phyloP scores from a whole-genome alignment of 2,797 vertebrate species.

The Characodon lateralis region DNA sequence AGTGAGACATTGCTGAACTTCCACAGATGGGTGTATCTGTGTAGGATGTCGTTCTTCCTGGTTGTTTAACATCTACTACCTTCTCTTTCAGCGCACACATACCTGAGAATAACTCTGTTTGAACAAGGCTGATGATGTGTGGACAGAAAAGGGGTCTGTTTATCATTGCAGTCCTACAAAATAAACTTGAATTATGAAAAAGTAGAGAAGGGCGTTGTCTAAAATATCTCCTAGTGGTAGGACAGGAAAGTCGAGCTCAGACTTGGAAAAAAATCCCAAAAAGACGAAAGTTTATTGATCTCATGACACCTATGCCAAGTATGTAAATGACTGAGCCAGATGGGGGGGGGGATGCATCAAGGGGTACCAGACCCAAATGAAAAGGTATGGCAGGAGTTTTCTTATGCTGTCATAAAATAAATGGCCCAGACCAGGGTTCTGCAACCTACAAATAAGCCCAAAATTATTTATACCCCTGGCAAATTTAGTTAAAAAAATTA shows the following conservation, averaged over 20 bases:
- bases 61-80: slow-evolving; percentile 12
- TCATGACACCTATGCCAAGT: not conserved
- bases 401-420: not conserved
- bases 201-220: not conserved
- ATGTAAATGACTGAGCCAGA: slow-evolving; percentile 1
- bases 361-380: not conserved
- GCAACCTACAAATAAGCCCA: not conserved
- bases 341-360: not conserved
- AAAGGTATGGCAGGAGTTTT: not conserved
- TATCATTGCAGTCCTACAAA: slow-evolving; percentile 5
- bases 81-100: slow-evolving; percentile 32
- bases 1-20: slow-evolving; percentile 12
- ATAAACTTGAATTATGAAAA: slow-evolving; percentile 1
- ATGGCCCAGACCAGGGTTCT: not conserved
- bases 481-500: not conserved
- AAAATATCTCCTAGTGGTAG: not conserved
- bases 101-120: slow-evolving; percentile 19
- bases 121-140: slow-evolving; percentile 6
- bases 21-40: slow-evolving; percentile 33
- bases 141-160: not conserved
- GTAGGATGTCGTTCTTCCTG: slow-evolving; percentile 9
- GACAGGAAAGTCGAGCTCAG: slow-evolving; percentile 13
- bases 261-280: not conserved
- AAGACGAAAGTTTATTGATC: not conserved
- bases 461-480: not conserved